phyloP scores from a whole-genome alignment of 1,140 invertebrate species.

The Stegodyphus mimosarum region DNA sequence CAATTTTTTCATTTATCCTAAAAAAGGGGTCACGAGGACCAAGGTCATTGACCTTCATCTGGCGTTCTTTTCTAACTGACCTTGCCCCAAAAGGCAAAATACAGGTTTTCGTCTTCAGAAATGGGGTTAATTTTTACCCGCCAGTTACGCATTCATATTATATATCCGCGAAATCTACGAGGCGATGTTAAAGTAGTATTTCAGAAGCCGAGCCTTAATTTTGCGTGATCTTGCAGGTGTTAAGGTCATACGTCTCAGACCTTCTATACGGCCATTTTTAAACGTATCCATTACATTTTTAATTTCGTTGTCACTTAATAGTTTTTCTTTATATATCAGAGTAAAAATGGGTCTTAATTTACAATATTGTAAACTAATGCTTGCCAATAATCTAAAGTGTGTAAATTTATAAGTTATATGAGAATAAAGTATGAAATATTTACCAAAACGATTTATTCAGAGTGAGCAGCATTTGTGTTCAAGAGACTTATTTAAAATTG shows the following conservation, averaged over 20 bases:
- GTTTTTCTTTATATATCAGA: no score
- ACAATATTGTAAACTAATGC: no score
- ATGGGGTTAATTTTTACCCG: slow-evolving; percentile 46
- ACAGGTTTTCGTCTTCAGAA: slow-evolving; percentile 22
- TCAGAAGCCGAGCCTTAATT: background rate
- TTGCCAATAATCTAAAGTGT: no score
- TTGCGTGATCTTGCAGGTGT: background rate
- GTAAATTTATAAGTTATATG: no score
- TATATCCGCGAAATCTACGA: background rate
- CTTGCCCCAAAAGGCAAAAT: slow-evolving; percentile 47
- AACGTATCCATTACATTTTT: no score
- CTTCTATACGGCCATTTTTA: no score
- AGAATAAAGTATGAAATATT: no score
- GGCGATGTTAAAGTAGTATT: background rate
- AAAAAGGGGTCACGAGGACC: slow-evolving; percentile 47
- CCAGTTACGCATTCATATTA: background rate
- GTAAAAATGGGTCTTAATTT: no score
- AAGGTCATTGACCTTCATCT: slow-evolving; percentile 47
- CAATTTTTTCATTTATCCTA: background rate
- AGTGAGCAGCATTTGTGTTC: no score
- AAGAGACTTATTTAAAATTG: no score
- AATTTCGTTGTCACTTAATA: no score
- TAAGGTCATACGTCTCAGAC: background rate
- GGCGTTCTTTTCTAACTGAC: slow-evolving; percentile 51
- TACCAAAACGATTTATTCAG: no score